Evolutionary conservation across 2,888 invertebrate species (phyloP).

Genomic region (Acholoe squamosa): DNA sequence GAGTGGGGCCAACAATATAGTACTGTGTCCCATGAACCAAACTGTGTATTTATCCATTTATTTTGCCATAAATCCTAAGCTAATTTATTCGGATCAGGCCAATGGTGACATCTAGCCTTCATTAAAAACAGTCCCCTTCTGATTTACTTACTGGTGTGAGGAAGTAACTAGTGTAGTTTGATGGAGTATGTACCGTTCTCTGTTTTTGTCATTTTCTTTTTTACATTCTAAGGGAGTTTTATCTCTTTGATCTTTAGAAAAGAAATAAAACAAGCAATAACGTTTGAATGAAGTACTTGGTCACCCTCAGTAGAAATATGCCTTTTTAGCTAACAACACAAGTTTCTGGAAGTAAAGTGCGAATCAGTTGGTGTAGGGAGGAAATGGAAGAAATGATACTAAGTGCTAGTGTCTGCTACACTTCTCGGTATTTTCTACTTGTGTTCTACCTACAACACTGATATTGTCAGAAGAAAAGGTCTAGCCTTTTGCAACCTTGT

Average conservation of each 20-base stretch:
- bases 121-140: not conserved
- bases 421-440: too few relatives aligned
- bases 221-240: not conserved
- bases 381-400: not conserved
- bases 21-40: not conserved
- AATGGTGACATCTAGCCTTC: not conserved
- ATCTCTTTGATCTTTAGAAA: not conserved
- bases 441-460: too few relatives aligned
- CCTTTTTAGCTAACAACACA: not conserved
- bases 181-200: not conserved
- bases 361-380: not conserved
- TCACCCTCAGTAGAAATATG: not conserved
- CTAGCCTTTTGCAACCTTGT: too few relatives aligned
- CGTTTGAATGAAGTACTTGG: not conserved
- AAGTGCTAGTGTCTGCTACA: too few relatives aligned
- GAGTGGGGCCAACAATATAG: not conserved
- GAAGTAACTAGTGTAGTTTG: not conserved
- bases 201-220: not conserved
- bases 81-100: slow-evolving; percentile 16
- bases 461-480: too few relatives aligned
- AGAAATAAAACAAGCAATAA: not conserved
- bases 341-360: not conserved
- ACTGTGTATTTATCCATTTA: slow-evolving; percentile 1
- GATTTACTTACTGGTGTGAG: not conserved
- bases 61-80: slow-evolving; percentile 3